Evolutionary conservation across 1,140 invertebrate species (phyloP), one percentile per base, ranked within the genome.

Genomic region (Tachypleus tridentatus): DNA sequence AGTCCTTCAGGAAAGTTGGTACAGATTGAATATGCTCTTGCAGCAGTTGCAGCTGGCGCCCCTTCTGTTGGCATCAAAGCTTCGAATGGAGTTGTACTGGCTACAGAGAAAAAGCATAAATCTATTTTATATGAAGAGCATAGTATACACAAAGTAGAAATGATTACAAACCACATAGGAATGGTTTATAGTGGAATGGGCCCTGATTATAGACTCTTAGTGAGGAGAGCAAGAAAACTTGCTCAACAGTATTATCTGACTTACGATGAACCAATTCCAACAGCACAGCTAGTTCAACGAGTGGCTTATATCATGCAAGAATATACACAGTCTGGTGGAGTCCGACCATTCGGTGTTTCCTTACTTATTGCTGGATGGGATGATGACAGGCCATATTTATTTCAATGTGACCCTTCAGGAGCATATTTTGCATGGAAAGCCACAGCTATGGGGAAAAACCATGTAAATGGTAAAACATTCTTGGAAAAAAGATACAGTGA

Each of bases 341-440:
- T 99, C 4, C 84, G 97, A 72, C 97, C 97, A 0, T 99, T 99
- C 79, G 97, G 97, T 3, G 96, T 99, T 1, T 99, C 96, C 1
- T 79, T 99, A 3, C 77, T 99, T 65, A 93, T 99, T 72, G 97
- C 93, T 75, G 97, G 97, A 4, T 99, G 96, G 95, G 96, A 99
- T 76, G 82, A 83, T 64, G 78, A 79, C 69, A 83, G 86, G 60
- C 95, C 97, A 0, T 94, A 92, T 76, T 79, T 99, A 9, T 98
- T 97, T 79, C 97, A 98, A 79, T 98, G 94, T 75, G 97, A 99
- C 82, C 97, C 97, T 3, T 98, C 95, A 6, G 97, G 97, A 52
- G 94, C 97, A 0, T 99, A 97, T 80, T 99, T 98, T 79, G 93
- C 97, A 0, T 99, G 97, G 97, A 98, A 98, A 79, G 96, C 97